A percentile compares a stretch with the other conserved stretches of the same genome.
phyloP scores from a whole-genome alignment of 1,140 invertebrate genomes.

The Nautilus pompilius region DNA sequence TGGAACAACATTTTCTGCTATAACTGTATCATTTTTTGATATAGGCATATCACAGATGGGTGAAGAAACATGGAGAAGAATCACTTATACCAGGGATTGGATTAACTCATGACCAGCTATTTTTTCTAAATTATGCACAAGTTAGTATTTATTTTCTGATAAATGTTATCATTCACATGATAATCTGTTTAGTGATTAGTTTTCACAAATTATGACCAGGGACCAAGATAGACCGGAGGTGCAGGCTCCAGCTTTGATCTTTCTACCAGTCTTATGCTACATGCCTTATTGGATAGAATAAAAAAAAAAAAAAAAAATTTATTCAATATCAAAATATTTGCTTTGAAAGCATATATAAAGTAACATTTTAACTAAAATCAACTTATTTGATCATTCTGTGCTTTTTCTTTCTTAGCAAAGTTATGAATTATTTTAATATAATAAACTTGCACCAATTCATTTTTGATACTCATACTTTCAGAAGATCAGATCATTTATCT shows the following conservation, averaged over 20 bases:
- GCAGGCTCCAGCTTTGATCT: not conserved
- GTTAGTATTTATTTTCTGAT: constrained; percentile 16
- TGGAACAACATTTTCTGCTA: too few species aligned
- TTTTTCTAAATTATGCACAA: constrained; percentile 63
- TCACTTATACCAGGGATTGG: constrained; percentile 49
- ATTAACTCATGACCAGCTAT: constrained; percentile 74
- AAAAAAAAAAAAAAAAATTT: not conserved
- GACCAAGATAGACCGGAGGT: not conserved
- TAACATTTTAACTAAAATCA: too few species aligned
- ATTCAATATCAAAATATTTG: not conserved
- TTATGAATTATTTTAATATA: too few species aligned
- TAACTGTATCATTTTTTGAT: constrained; percentile 2
- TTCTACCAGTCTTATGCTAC: not conserved
- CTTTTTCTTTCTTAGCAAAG: too few species aligned
- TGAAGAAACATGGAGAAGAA: constrained; percentile 42
- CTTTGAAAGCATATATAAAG: too few species aligned
- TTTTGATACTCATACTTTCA: too few species aligned
- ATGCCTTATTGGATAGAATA: not conserved
- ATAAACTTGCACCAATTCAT: too few species aligned
- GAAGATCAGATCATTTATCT: too few species aligned
- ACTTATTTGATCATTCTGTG: too few species aligned
- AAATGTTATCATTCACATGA: not conserved
- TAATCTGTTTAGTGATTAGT: not conserved
- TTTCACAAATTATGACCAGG: not conserved
- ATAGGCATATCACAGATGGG: constrained; percentile 46